Conservation (phyloP, 2,888 invertebrate species). For the Sycophila texana region DNA sequence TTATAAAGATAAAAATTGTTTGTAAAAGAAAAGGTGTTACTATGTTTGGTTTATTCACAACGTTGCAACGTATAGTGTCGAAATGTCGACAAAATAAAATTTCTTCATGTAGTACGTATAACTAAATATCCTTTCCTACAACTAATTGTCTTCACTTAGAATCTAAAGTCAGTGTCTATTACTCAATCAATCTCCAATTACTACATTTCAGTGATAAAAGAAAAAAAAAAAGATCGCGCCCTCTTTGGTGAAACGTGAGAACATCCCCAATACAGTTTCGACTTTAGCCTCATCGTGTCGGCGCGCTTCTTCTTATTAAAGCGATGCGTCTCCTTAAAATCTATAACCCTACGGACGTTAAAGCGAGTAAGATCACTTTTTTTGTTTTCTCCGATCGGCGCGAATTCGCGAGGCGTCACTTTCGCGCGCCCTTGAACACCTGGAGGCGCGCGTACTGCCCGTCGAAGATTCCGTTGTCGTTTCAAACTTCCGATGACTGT, state of each 20-base stretch:
- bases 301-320: constrained; percentile 59
- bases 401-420: not conserved
- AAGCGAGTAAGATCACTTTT: constrained; percentile 72
- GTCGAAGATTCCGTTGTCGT: not conserved
- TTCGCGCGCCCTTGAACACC: constrained; percentile 40
- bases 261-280: not conserved
- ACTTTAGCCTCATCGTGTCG: constrained; percentile 8
- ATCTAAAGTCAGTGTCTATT: too few species aligned
- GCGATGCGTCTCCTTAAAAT: constrained; percentile 64
- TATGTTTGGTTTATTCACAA: too few species aligned
- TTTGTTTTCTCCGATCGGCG: constrained; percentile 20
- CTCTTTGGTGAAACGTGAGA: not conserved
- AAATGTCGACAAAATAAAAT: too few species aligned
- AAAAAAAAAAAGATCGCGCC: constrained; percentile 34
- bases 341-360: constrained; percentile 69
- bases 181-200: too few species aligned
- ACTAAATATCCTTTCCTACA: not conserved
- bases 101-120: not conserved
- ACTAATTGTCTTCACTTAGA: too few species aligned
- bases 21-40: too few species aligned
- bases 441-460: constrained; percentile 43
- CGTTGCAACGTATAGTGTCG: too few species aligned
- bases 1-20: too few species aligned
- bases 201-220: constrained; percentile 27
- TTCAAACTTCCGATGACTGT: not conserved